Evolutionary conservation across 2,888 invertebrate genomes (phyloP).

Genomic region (Dermolepida albohirtum): DNA sequence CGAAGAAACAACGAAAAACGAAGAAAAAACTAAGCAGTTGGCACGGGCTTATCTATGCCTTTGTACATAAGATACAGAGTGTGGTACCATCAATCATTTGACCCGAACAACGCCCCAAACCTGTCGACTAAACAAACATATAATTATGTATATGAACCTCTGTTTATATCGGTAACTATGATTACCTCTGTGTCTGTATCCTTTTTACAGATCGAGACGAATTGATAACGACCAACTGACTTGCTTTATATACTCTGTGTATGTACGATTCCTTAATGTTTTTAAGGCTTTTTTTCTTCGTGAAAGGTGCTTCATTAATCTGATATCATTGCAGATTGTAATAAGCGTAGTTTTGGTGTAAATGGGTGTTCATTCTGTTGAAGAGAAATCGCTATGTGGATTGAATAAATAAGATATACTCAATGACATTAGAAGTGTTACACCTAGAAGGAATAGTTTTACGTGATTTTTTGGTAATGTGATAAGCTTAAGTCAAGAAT

Average conservation of each 20-base stretch:
- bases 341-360: too few species aligned
- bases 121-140: slow-evolving; percentile 67
- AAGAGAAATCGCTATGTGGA: too few species aligned
- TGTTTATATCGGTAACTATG: slow-evolving; percentile 64
- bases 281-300: too few species aligned
- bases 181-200: slow-evolving; percentile 55
- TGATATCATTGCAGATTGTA: too few species aligned
- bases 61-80: slow-evolving; percentile 45
- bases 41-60: slow-evolving; percentile 52
- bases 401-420: too few species aligned
- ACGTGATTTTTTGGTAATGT: too few species aligned
- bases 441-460: too few species aligned
- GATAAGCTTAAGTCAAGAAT: too few species aligned
- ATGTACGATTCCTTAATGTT: too few species aligned
- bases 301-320: too few species aligned
- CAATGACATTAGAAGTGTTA: too few species aligned
- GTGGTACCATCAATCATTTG: slow-evolving; percentile 65
- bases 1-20: slow-evolving; percentile 1
- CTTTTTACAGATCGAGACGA: slow-evolving; percentile 24
- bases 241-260: neutral
- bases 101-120: slow-evolving; percentile 64
- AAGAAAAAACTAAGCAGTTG: slow-evolving; percentile 42
- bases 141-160: slow-evolving; percentile 67
- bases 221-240: slow-evolving; percentile 7
- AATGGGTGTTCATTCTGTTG: too few species aligned